Conservation (phyloP, 2,797 vertebrate genomes). For the Phyllotis vaccarum region DNA sequence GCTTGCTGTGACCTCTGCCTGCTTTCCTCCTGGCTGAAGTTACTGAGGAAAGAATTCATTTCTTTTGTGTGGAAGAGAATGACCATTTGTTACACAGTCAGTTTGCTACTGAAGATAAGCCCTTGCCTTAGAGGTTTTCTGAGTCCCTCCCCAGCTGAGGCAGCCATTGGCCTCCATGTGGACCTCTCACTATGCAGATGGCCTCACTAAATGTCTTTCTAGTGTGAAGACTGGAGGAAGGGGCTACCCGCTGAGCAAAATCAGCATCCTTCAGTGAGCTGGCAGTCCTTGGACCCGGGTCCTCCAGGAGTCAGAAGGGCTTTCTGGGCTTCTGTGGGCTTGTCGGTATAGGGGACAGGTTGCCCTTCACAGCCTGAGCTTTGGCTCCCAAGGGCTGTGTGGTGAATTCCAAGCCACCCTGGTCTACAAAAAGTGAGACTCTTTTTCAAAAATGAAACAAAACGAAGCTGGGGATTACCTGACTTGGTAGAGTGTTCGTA, state of each 20-base stretch:
- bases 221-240: not conserved
- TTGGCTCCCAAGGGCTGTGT: not conserved
- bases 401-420: not conserved
- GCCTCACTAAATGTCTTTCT: not conserved
- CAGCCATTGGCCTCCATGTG: not conserved
- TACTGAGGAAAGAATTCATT: not conserved
- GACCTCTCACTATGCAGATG: rapidly evolving
- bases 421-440: not conserved
- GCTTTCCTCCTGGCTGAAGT: not conserved
- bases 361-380: not conserved
- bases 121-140: not conserved
- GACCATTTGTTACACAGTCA: not conserved
- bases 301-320: not conserved
- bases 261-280: not conserved
- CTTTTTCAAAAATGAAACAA: not conserved
- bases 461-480: not conserved
- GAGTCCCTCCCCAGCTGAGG: not conserved
- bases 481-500: not conserved
- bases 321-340: not conserved
- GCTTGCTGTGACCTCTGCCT: not conserved
- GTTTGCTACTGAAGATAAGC: not conserved
- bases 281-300: too few species aligned
- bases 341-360: rapidly evolving
- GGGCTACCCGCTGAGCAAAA: too few species aligned
- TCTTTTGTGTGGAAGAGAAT: not conserved